These are phyloP conservation scores for Rhyacophila evoluta DNA, from an alignment of 2,888 invertebrate genomes.

Conservation along the genomic window DNA sequence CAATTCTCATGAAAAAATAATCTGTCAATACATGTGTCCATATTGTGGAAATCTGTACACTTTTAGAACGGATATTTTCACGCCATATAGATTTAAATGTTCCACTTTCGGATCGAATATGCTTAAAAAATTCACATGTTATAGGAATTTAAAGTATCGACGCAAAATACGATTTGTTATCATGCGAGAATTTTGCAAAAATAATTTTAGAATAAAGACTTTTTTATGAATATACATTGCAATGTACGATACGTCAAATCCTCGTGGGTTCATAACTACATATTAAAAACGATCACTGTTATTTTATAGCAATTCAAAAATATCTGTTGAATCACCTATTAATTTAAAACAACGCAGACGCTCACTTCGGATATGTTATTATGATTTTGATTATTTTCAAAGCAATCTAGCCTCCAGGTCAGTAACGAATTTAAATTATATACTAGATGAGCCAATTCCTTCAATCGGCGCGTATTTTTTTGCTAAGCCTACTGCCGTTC, in stretches of 20 bases:
- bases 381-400: slow-evolving; percentile 31
- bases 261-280: slow-evolving; percentile 27
- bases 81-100: too few relatives aligned
- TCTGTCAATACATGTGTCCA: too few relatives aligned
- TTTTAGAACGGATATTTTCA: too few relatives aligned
- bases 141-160: too few relatives aligned
- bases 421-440: slow-evolving; percentile 40
- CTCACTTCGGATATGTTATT: slow-evolving; percentile 33
- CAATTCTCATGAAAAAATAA: too few relatives aligned
- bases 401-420: slow-evolving; percentile 39
- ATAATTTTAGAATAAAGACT: too few relatives aligned
- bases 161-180: too few relatives aligned
- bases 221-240: not conserved
- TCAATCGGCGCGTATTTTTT: slow-evolving; percentile 3
- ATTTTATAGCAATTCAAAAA: not conserved
- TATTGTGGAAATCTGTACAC: too few relatives aligned
- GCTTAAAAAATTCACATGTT: too few relatives aligned
- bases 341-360: slow-evolving; percentile 35
- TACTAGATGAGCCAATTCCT: slow-evolving; percentile 31
- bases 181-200: too few relatives aligned
- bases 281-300: slow-evolving; percentile 30
- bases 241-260: not conserved
- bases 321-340: slow-evolving; percentile 30
- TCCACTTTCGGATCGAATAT: too few relatives aligned
- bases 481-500: not conserved